Conservation (phyloP, 1,140 invertebrate genomes). For the Zaprionus capensis region DNA sequence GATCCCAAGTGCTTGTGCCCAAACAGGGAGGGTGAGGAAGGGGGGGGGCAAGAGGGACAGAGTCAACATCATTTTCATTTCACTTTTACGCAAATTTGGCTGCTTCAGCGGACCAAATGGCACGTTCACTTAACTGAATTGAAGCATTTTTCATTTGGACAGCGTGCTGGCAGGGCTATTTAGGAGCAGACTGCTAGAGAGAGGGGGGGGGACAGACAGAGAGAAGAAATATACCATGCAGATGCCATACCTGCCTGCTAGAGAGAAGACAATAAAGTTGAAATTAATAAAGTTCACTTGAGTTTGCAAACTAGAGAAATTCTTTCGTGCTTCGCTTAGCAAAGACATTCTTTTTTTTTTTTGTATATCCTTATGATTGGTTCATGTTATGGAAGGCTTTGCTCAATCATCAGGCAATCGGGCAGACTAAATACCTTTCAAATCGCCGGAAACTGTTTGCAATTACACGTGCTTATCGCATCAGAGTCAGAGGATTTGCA, state of each 20-base stretch:
- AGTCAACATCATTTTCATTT: conserved; percentile 10
- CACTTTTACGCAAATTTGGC: conserved; percentile 4
- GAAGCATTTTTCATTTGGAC: conserved; percentile 10
- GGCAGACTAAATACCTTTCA: not conserved
- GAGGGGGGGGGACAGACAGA: not conserved
- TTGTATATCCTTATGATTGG: not conserved
- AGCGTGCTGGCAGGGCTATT: conserved; percentile 2
- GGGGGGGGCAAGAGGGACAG: not conserved
- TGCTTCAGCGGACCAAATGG: not conserved
- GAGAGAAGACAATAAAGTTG: not conserved
- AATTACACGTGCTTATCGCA: not conserved
- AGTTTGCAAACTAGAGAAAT: not conserved
- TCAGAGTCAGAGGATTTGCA: not conserved
- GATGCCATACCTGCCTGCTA: not conserved
- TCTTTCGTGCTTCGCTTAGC: not conserved
- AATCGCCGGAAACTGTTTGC: not conserved
- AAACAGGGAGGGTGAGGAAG: not conserved
- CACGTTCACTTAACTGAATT: conserved; percentile 10
- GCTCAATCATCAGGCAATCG: not conserved
- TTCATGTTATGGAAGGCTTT: not conserved
- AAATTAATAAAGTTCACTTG: not conserved
- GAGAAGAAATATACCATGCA: not conserved
- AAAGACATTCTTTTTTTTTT: not conserved
- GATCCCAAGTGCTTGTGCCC: not conserved
- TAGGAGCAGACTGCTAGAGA: not conserved